phyloP scores from a whole-genome alignment of 2,888 invertebrate genomes.

The Polyommatus iphigenia region DNA sequence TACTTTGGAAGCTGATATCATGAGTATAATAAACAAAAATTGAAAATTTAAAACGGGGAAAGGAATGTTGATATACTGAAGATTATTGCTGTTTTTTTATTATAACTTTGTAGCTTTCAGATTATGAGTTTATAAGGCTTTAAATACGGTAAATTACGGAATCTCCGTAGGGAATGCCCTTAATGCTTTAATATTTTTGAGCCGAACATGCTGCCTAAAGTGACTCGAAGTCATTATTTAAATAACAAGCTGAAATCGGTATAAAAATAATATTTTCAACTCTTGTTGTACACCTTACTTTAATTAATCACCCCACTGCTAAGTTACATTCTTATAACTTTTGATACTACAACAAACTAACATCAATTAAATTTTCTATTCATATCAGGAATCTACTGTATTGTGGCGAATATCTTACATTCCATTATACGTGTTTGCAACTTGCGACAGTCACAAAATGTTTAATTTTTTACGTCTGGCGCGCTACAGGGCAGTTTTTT shows the following conservation, averaged over 20 bases:
- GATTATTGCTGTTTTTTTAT: too few species aligned
- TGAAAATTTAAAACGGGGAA: too few species aligned
- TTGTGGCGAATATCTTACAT: not conserved
- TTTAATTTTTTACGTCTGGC: not conserved
- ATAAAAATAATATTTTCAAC: not conserved
- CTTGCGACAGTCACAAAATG: constrained; percentile 1
- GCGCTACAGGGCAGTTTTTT: not conserved
- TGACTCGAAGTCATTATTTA: too few species aligned
- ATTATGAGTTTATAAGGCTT: too few species aligned
- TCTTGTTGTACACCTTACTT: not conserved
- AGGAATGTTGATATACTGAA: too few species aligned
- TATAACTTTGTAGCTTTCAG: too few species aligned
- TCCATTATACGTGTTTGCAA: not conserved
- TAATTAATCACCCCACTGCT: not conserved
- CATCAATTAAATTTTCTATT: not conserved
- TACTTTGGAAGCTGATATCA: too few species aligned
- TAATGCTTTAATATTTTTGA: too few species aligned
- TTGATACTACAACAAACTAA: not conserved
- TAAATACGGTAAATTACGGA: too few species aligned
- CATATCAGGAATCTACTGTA: not conserved
- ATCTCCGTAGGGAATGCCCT: too few species aligned
- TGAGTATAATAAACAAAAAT: too few species aligned
- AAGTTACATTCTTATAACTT: not conserved
- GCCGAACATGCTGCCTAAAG: too few species aligned
- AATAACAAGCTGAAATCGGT: not conserved